Evolutionary conservation across 2,797 vertebrate species (phyloP).

Genomic region (Myotis pilosus): DNA sequence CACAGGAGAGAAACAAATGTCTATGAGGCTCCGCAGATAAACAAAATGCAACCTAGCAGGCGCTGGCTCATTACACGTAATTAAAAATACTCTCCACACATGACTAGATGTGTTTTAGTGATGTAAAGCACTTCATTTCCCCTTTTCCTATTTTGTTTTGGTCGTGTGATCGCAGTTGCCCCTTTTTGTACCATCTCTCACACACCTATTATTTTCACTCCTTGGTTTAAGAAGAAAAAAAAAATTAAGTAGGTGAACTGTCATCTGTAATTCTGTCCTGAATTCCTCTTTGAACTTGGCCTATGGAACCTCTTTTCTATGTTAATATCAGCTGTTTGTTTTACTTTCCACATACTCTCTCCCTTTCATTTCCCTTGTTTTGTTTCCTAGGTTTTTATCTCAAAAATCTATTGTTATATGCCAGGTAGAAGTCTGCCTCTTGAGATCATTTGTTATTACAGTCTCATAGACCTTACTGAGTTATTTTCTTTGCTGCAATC

Average conservation of each 20-base stretch:
- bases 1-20: not conserved
- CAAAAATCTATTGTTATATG: constrained; percentile 62
- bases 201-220: constrained; percentile 36
- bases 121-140: not conserved
- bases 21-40: not conserved
- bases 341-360: constrained; percentile 47
- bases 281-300: constrained; percentile 66
- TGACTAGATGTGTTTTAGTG: not conserved
- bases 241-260: not conserved
- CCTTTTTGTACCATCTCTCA: not conserved
- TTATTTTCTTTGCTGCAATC: constrained; percentile 85
- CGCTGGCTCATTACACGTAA: not conserved
- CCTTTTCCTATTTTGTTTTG: not conserved
- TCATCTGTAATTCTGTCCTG: constrained; percentile 66
- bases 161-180: not conserved
- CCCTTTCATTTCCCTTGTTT: constrained; percentile 72
- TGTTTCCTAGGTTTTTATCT: constrained; percentile 72
- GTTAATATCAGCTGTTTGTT: constrained; percentile 66
- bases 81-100: not conserved
- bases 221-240: not conserved
- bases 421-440: constrained; percentile 63
- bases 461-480: constrained; percentile 83
- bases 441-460: constrained; percentile 82
- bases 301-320: constrained; percentile 27
- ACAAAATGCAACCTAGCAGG: not conserved